Evolutionary conservation across 1,140 invertebrate genomes (phyloP).

Genomic region (Hirudo medicinalis): DNA sequence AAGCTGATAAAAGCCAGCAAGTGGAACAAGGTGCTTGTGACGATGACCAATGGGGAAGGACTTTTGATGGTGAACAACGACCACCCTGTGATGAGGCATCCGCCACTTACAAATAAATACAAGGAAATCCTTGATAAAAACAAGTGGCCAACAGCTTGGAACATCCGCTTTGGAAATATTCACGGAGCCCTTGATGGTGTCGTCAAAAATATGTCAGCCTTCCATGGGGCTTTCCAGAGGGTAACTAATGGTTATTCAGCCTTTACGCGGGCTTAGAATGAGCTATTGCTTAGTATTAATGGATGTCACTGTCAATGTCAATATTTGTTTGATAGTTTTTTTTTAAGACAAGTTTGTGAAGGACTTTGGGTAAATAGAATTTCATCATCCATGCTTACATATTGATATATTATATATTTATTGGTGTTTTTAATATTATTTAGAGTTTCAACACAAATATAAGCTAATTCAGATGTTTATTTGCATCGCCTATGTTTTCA

Average conservation of each 20-base stretch:
- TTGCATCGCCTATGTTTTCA: neutral
- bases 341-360: no score
- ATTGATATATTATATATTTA: no score
- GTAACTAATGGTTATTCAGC: neutral
- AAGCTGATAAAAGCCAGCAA: constrained; percentile 3
- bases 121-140: no score
- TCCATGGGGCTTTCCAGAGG: constrained; percentile 9
- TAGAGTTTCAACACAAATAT: no score
- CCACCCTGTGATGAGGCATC: neutral
- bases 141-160: neutral
- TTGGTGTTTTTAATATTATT: no score
- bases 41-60: neutral
- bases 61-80: constrained; percentile 3
- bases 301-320: no score
- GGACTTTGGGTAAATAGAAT: no score
- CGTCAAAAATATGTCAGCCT: neutral
- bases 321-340: neutral
- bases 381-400: no score
- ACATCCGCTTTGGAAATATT: neutral
- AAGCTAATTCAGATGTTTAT: no score
- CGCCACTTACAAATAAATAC: neutral
- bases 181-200: neutral
- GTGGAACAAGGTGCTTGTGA: neutral
- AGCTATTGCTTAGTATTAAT: no score
- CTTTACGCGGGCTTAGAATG: no score